Percentiles rank a stretch among this genome's conserved stretches.
These are phyloP conservation scores for Pseudoips prasinana DNA, from an alignment of 2,888 invertebrate species.

Conservation along the genomic window DNA sequence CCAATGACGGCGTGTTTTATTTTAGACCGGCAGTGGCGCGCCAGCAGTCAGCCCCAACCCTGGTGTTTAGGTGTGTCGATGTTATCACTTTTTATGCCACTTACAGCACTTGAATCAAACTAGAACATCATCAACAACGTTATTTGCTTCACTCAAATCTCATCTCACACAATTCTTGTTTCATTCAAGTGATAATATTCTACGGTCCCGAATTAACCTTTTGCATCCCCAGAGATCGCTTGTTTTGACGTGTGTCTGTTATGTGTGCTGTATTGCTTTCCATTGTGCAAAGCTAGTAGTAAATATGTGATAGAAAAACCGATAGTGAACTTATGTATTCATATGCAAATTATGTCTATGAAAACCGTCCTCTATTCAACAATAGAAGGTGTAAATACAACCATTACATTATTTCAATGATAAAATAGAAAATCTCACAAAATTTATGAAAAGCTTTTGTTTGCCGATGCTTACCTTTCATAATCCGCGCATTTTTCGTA, in stretches of 20 bases:
- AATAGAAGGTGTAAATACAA: too few relatives aligned
- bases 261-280: constrained; percentile 61
- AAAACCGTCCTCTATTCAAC: too few relatives aligned
- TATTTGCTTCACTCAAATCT: background rate
- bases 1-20: constrained; percentile 76
- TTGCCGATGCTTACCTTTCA: too few relatives aligned
- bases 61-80: constrained; percentile 83
- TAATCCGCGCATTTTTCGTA: too few relatives aligned
- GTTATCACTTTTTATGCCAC: constrained; percentile 64
- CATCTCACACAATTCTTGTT: constrained; percentile 14
- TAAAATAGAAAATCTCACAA: too few relatives aligned
- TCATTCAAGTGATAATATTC: constrained; percentile 63
- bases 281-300: constrained; percentile 41
- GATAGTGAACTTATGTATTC: too few relatives aligned
- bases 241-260: constrained; percentile 50
- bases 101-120: constrained; percentile 61
- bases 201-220: constrained; percentile 46
- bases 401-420: too few relatives aligned
- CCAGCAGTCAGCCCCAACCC: constrained; percentile 81
- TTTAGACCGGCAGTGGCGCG: constrained; percentile 82
- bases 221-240: constrained; percentile 53
- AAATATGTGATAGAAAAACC: background rate
- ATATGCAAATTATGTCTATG: too few relatives aligned
- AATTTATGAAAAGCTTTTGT: too few relatives aligned
- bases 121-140: constrained; percentile 13